A percentile compares a stretch with the other conserved stretches of the same genome.
These are phyloP conservation scores for Ceyx cyanopectus DNA, from an alignment of 2,113 vertebrate genomes.

Conservation along the genomic window DNA sequence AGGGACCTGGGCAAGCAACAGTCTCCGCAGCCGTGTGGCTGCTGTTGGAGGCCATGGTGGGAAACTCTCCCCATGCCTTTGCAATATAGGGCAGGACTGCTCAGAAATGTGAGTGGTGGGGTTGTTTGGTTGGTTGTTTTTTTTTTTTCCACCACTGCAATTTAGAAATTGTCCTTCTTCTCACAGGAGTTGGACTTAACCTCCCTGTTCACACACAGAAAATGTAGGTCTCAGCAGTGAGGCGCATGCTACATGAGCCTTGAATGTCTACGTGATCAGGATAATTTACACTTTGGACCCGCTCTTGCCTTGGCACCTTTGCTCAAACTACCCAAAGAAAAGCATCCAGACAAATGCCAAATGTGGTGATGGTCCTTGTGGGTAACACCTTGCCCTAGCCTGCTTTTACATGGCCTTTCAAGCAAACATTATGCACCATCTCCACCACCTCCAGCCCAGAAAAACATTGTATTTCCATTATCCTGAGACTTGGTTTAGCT, in stretches of 20 bases:
- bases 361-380: neutral
- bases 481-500: neutral
- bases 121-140: too few species aligned
- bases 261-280: accelerated
- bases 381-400: neutral
- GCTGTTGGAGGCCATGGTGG: neutral
- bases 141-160: neutral
- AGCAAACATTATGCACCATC: neutral
- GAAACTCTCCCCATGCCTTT: neutral
- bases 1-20: accelerated
- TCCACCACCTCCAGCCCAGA: neutral
- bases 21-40: accelerated
- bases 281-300: neutral
- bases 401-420: neutral
- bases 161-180: neutral
- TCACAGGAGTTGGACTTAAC: neutral
- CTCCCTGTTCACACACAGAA: neutral
- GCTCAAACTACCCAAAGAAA: neutral
- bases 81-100: neutral
- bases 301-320: neutral
- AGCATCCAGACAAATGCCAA: neutral
- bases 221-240: neutral
- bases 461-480: neutral
- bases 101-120: neutral
- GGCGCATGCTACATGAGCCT: accelerated